Percentiles rank a stretch among this genome's conserved stretches.
Evolutionary conservation across 2,113 vertebrate genomes (phyloP).

Genomic region (Oryzias celebensis): DNA sequence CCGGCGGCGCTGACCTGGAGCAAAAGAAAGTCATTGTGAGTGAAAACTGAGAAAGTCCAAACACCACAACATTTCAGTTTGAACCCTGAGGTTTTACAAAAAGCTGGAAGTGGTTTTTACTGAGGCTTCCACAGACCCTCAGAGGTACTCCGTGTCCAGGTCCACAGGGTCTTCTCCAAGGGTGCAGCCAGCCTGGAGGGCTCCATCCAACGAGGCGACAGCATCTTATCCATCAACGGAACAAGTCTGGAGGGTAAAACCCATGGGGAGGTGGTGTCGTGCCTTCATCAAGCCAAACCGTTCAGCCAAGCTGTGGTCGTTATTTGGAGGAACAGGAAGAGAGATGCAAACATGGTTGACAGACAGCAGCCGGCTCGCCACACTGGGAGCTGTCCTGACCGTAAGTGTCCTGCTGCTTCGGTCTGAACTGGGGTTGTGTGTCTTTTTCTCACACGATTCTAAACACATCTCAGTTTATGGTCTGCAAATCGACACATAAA

Average conservation of each 20-base stretch:
- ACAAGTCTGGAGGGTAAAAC: conserved; percentile 77
- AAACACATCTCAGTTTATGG: too few relatives aligned
- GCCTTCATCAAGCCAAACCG: conserved; percentile 85
- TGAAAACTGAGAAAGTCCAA: not conserved
- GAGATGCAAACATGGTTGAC: conserved; percentile 43
- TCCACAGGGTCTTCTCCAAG: conserved; percentile 91
- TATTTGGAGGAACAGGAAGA: conserved; percentile 77
- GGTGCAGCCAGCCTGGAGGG: conserved; percentile 87
- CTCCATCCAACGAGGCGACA: conserved; percentile 85
- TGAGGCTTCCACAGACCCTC: too few relatives aligned
- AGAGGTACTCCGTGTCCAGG: conserved; percentile 66
- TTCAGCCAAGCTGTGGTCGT: conserved; percentile 81
- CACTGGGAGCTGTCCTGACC: conserved; percentile 42
- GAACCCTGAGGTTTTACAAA: too few relatives aligned
- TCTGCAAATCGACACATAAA: too few relatives aligned
- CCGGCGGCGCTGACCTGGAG: conserved; percentile 88
- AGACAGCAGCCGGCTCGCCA: conserved; percentile 59
- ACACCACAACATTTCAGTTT: too few relatives aligned
- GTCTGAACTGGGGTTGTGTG: too few relatives aligned
- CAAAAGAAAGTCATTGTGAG: conserved; percentile 87
- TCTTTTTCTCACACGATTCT: too few relatives aligned
- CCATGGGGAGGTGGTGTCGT: conserved; percentile 84
- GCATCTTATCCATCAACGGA: conserved; percentile 88
- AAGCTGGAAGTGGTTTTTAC: too few relatives aligned
- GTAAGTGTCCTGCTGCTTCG: too few relatives aligned